These are phyloP conservation scores for Tylochromis polylepis DNA, from an alignment of 2,113 vertebrate species.

Conservation along the genomic window DNA sequence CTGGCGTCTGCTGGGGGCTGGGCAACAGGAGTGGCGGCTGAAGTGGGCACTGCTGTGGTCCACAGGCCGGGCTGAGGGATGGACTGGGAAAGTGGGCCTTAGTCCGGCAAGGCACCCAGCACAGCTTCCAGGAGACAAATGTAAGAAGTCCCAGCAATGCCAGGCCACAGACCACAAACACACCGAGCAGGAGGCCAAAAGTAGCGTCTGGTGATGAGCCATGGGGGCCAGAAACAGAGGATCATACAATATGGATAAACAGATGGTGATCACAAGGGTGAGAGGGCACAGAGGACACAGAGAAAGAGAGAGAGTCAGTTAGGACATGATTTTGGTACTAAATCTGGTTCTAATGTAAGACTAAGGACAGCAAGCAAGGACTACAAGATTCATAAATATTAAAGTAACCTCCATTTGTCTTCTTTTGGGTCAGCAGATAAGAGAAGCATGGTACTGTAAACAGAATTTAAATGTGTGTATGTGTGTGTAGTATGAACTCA, in stretches of 20 bases:
- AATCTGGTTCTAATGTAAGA: conserved; percentile 20
- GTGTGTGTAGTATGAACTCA: not conserved
- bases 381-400: conserved; percentile 48
- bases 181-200: conserved; percentile 84
- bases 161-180: conserved; percentile 86
- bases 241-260: conserved; percentile 71
- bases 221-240: conserved; percentile 47
- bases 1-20: conserved; percentile 47
- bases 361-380: not conserved
- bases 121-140: conserved; percentile 92
- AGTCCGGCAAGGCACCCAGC: conserved; percentile 83
- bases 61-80: conserved; percentile 43
- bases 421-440: not conserved
- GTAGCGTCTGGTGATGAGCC: conserved; percentile 80
- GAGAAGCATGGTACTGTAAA: conserved; percentile 18
- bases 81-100: conserved; percentile 76
- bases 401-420: conserved; percentile 22
- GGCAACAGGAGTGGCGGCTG: conserved; percentile 18
- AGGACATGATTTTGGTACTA: conserved; percentile 11
- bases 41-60: conserved; percentile 37
- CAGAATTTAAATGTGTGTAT: not conserved
- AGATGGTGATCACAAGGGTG: conserved; percentile 65
- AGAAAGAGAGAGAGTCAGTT: conserved; percentile 17
- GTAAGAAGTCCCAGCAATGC: conserved; percentile 87
- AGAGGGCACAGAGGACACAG: conserved; percentile 20